These are phyloP conservation scores for Hydrotaea diabolus DNA, from an alignment of 2,888 invertebrate genomes.

Conservation along the genomic window DNA sequence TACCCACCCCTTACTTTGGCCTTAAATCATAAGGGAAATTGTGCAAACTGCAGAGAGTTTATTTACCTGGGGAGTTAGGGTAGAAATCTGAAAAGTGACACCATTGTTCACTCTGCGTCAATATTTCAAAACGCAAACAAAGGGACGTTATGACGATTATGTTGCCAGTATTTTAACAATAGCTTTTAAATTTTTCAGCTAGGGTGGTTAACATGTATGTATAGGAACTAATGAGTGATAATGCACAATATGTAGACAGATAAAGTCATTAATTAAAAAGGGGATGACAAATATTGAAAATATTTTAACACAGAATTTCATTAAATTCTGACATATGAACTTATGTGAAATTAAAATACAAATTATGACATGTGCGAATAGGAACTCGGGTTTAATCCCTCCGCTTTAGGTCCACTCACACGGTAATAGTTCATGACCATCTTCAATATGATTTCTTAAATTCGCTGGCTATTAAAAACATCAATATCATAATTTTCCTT, in stretches of 20 bases:
- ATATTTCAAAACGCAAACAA: not conserved
- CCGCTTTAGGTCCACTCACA: too few species aligned
- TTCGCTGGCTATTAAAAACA: too few species aligned
- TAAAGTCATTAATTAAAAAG: not conserved
- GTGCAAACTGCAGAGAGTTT: not conserved
- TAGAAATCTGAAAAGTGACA: not conserved
- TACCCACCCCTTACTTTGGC: not conserved
- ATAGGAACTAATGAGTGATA: not conserved
- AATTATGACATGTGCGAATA: too few species aligned
- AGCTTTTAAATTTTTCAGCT: not conserved
- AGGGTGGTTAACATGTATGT: not conserved
- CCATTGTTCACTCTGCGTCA: not conserved
- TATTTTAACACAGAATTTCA: too few species aligned
- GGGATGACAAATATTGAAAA: not conserved
- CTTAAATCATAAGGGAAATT: not conserved
- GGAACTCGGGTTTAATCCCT: too few species aligned
- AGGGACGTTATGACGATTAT: not conserved
- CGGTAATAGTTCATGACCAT: too few species aligned
- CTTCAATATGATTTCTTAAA: too few species aligned
- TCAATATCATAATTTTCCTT: too few species aligned
- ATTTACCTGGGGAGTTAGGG: not conserved
- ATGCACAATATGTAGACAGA: not conserved
- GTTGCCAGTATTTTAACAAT: not conserved
- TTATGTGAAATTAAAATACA: too few species aligned
- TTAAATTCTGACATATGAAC: too few species aligned